Evolutionary conservation across 92 coral and sea anemone species (phyloP), one percentile per base, ranked within the genome.

Genomic region (Epizoanthus illoricatus): DNA sequence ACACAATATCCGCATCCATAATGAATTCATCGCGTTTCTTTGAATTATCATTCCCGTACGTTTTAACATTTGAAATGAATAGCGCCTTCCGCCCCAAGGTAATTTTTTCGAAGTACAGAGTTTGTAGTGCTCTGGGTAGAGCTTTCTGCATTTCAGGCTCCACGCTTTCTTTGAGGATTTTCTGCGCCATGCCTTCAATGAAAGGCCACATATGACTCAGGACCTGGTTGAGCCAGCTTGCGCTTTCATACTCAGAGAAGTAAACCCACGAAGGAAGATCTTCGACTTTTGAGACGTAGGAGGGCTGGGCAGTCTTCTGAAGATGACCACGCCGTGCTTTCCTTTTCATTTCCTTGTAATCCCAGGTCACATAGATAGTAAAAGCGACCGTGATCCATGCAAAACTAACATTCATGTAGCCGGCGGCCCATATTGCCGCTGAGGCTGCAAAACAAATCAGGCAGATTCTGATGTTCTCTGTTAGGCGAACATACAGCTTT

Each of bases 181-280:
- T 84, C 60, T 87, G 86, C 39, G 89, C 94, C 90, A 92, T 85
- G 36, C 85, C 94, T 43, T 92, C 95, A 9, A 95, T 83, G 63
- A 82, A 90, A 1, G 98, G 97, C 98, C 98, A 95, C 93, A 91
- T 87, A 67, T 85, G 92, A 19, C 72, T 80, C 4, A 95, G 88
- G 16, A 92, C 86, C 47, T 88, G 76, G 76, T 95, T 95, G 71
- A 95, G 75, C 98, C 98, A 95, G 47, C 71, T 56, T 0, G 93
- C 94, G 20, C 87, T 92, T 69, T 95, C 98, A n/a, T 78, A 83
- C 42, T 90, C 92, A 21, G 92, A 86, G 61, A 87, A 86, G 59
- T 86, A 88, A 11, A 87, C 90, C 91, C 93, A 92, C 3, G 97
- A 89, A 21, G 91, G 91, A 67, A 90, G 70, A 33, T 87, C 69